Percentiles rank a stretch among this genome's conserved stretches.
Conservation (phyloP, 1,140 invertebrate genomes). For the Micrasema longulum region DNA sequence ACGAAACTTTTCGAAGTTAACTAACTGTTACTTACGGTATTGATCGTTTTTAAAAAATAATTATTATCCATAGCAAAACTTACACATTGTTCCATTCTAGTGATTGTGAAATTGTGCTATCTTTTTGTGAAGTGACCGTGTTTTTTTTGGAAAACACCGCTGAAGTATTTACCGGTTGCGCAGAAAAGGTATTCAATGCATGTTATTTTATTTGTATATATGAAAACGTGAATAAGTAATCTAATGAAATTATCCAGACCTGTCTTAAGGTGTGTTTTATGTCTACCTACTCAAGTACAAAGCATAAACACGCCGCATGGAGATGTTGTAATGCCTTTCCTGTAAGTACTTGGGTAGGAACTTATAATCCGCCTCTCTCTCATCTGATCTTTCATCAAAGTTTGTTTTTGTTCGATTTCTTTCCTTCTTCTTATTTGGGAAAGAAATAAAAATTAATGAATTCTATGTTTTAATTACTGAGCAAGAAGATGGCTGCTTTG, state of each 20-base stretch:
- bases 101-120: slow-evolving; percentile 10
- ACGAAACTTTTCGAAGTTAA: slow-evolving; percentile 18
- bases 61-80: slow-evolving; percentile 4
- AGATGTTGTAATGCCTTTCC: not conserved
- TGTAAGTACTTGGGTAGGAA: not conserved
- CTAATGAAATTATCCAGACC: slow-evolving; percentile 21
- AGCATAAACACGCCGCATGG: too few species aligned
- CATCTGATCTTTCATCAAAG: not conserved
- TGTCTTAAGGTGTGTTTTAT: not conserved
- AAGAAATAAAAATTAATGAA: not conserved
- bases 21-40: too few species aligned
- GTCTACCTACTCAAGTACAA: not conserved
- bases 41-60: not conserved
- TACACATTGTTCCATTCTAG: slow-evolving; percentile 1
- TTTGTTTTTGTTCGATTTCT: slow-evolving; percentile 4
- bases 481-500: slow-evolving; percentile 44
- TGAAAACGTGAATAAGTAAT: too few species aligned
- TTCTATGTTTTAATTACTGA: slow-evolving; percentile 7
- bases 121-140: slow-evolving; percentile 19
- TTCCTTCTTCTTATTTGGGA: not conserved
- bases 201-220: too few species aligned
- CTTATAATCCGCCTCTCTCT: not conserved
- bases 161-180: not conserved
- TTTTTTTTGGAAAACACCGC: slow-evolving; percentile 3
- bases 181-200: slow-evolving; percentile 2